Evolutionary conservation across 2,888 invertebrate genomes (phyloP).

Genomic region (Iselma pallidipennis): DNA sequence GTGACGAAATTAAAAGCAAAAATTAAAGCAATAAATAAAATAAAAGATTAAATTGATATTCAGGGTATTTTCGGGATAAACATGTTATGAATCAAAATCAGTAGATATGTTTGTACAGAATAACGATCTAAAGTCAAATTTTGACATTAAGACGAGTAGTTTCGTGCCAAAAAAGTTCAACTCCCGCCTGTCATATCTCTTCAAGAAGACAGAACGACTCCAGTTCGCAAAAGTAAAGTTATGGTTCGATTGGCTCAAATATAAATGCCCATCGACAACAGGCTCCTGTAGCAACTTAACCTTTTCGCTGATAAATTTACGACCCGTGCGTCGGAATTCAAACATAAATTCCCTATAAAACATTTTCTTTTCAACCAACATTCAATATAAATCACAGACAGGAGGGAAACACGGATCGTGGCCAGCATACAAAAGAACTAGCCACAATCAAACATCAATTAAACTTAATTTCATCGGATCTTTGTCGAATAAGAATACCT

Average conservation of each 20-base stretch:
- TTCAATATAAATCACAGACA: conserved; percentile 18
- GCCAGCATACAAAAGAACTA: conserved; percentile 18
- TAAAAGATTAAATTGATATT: background rate
- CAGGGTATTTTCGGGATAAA: background rate
- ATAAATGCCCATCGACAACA: conserved; percentile 22
- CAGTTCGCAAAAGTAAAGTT: conserved; percentile 11
- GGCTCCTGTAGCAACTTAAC: conserved; percentile 24
- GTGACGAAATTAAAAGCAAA: conserved; percentile 25
- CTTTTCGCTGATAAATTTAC: conserved; percentile 29
- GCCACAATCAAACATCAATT: conserved; percentile 29
- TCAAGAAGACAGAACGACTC: background rate
- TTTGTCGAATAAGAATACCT: conserved; percentile 15
- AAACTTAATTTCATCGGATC: conserved; percentile 23
- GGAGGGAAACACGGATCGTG: conserved; percentile 5
- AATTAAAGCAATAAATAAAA: conserved; percentile 30
- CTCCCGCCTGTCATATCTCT: conserved; percentile 9
- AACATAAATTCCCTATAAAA: conserved; percentile 26
- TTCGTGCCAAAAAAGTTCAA: conserved; percentile 4
- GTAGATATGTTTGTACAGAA: too few relatives aligned
- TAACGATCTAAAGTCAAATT: too few relatives aligned
- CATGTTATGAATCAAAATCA: too few relatives aligned
- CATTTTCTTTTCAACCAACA: conserved; percentile 16
- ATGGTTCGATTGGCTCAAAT: conserved; percentile 14
- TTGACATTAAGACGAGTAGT: too few relatives aligned
- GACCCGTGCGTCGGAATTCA: conserved; percentile 26